A percentile compares a stretch with the other conserved stretches of the same genome.
These are phyloP conservation scores for Tetragnatha versicolor DNA, from an alignment of 1,140 invertebrate genomes.

Conservation along the genomic window DNA sequence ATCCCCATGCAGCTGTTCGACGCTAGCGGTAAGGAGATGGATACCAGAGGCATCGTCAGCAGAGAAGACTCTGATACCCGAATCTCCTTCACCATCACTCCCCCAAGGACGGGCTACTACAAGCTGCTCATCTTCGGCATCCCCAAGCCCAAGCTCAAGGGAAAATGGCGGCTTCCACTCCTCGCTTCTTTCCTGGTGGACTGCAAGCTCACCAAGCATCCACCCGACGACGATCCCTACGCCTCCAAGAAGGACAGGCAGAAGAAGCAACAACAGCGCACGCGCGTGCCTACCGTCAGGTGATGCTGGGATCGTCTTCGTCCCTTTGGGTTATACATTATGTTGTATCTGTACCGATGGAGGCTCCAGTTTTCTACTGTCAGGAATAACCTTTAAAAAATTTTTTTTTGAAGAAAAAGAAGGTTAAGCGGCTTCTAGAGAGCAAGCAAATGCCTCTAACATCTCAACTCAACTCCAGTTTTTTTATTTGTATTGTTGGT, in stretches of 20 bases:
- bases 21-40: constrained; percentile 59
- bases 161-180: constrained; percentile 62
- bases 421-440: too few species aligned
- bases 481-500: too few species aligned
- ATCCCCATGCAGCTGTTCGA: constrained; percentile 58
- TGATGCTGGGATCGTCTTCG: background rate
- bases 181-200: constrained; percentile 62
- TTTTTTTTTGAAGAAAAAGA: too few species aligned
- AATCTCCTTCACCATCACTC: constrained; percentile 60
- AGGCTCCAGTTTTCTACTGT: too few species aligned
- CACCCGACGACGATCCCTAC: constrained; percentile 56
- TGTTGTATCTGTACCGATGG: too few species aligned
- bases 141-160: constrained; percentile 62
- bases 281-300: constrained; percentile 35
- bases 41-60: constrained; percentile 59
- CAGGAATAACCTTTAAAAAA: too few species aligned
- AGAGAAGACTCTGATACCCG: constrained; percentile 60
- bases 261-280: constrained; percentile 24
- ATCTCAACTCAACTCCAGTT: too few species aligned
- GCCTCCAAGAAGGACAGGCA: constrained; percentile 32
- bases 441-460: too few species aligned
- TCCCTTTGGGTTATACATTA: too few species aligned
- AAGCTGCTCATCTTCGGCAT: constrained; percentile 63
- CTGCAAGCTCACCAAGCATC: constrained; percentile 61
- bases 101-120: constrained; percentile 62